Base-by-base conservation (phyloP, 2,888 invertebrate genomes). In the Phalera bucephala region DNA sequence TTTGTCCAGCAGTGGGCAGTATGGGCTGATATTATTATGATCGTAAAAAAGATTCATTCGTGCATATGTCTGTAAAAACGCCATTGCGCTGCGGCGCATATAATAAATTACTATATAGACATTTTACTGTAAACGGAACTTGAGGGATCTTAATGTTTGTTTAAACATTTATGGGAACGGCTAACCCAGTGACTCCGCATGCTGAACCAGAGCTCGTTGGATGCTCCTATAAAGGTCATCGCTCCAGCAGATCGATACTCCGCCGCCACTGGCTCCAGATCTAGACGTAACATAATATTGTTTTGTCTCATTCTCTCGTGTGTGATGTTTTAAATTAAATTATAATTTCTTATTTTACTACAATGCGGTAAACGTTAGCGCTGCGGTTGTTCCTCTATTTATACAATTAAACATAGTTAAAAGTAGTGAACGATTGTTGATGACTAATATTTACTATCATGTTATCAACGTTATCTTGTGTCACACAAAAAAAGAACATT, bases 221-320 rank as follows among this genome's bases (percentile, higher is more conserved):
- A 9, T 31, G 45, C 36, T 39, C 47, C 34, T 22, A 31, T 37
- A 53, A 48, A 65, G 67, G 65, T 66, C 64, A 53, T 57, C 52
- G 67, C 52, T 52, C 59, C 48, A 50, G 37, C 45, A 48, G 53
- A 70, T 71, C 70, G 50, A 70, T 70, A 68, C 36, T 41, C 41
- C 43, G 50, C 43, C 52, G 54, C 59, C 32, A 40, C 44, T 42
- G 39, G 35, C 43, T 53, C 31, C 52, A 49, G 36, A 45, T 28
- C 2, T 15, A 28, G 39, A 35, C 34, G 36, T 42, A 52, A 40
- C 46, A 35, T 45, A 42, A 31, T 38, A 43, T 45, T 28, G 38
- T 35, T 54, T 36, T 49, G 55, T 64, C 57, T 58, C 57, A 41
- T 57, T 64, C 58, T 34, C 22, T 50, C 46, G 32, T 38, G 15